Evolutionary conservation across 37 sponge, comb jelly and placozoan species (phyloP).

Genomic region (Tethya wilhelma): DNA sequence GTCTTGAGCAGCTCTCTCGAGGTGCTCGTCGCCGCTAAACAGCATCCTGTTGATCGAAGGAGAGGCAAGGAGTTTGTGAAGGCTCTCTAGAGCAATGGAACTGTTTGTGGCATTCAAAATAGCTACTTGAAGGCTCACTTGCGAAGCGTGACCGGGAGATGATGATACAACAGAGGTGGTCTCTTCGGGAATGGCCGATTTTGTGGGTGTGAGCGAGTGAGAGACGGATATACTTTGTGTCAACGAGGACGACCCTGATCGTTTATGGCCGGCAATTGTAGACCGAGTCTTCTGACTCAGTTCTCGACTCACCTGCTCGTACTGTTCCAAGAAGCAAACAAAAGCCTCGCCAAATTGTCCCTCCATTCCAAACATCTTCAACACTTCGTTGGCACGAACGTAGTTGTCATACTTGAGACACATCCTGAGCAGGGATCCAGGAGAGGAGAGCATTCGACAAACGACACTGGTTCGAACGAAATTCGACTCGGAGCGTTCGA

Average conservation of each 20-base stretch:
- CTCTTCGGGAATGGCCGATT: background rate
- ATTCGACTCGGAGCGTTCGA: background rate
- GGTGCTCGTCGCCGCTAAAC: slow-evolving; percentile 65
- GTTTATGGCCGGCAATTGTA: background rate
- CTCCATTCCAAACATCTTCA: slow-evolving; percentile 78
- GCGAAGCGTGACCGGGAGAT: background rate
- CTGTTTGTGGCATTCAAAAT: slow-evolving; percentile 49
- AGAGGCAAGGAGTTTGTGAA: slow-evolving; percentile 63
- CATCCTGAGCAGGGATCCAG: slow-evolving; percentile 73
- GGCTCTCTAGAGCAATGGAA: slow-evolving; percentile 53
- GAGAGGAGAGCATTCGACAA: slow-evolving; percentile 85
- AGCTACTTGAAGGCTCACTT: slow-evolving; percentile 64
- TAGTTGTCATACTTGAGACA: slow-evolving; percentile 83
- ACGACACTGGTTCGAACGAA: slow-evolving; percentile 41
- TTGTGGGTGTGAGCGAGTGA: slow-evolving; percentile 16
- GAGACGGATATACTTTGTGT: background rate
- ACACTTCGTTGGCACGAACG: slow-evolving; percentile 78
- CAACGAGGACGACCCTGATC: background rate
- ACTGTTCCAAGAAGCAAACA: slow-evolving; percentile 78
- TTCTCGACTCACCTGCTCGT: slow-evolving; percentile 50
- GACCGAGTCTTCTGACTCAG: slow-evolving; percentile 24
- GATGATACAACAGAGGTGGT: background rate
- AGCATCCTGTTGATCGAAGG: slow-evolving; percentile 57
- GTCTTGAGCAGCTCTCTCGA: slow-evolving; percentile 46
- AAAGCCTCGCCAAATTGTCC: slow-evolving; percentile 64